Conservation (phyloP, 2,113 vertebrate genomes). For the Psittacula cyanocephala region DNA sequence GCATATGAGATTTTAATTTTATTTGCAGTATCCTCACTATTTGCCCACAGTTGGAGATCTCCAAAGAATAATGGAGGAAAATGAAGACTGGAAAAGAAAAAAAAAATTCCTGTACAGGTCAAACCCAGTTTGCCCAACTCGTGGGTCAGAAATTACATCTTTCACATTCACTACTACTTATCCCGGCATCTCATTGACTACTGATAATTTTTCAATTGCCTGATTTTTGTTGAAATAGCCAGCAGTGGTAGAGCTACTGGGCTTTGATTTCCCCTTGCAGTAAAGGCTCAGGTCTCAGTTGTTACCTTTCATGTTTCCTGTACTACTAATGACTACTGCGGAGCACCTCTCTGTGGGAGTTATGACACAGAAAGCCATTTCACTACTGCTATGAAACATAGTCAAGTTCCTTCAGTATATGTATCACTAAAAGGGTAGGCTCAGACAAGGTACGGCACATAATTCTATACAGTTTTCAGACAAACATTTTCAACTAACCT, state of each 20-base stretch:
- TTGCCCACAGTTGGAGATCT: not conserved
- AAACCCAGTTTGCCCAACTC: not conserved
- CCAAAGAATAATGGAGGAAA: not conserved
- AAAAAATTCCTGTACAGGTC: fast-evolving
- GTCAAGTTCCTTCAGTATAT: conserved; percentile 19
- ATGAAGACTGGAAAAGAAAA: not conserved
- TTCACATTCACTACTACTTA: not conserved
- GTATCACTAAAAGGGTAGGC: not conserved
- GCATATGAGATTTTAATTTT: not conserved
- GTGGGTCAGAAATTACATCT: not conserved
- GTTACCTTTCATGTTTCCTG: conserved; percentile 49
- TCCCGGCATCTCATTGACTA: not conserved
- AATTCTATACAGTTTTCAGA: not conserved
- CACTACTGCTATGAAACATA: conserved; percentile 37
- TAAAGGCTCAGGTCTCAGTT: conserved; percentile 39
- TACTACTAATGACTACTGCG: conserved; percentile 37
- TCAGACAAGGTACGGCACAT: not conserved
- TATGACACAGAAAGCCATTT: conserved; percentile 39
- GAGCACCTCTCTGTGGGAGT: conserved; percentile 53
- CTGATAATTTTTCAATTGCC: not conserved
- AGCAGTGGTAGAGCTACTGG: conserved; percentile 9
- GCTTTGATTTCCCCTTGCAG: conserved; percentile 47
- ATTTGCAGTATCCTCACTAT: not conserved
- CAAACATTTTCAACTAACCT: not conserved
- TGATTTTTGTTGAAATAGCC: conserved; percentile 42